phyloP scores from a whole-genome alignment of 1,140 invertebrate species.

The Dendroctonus valens region DNA sequence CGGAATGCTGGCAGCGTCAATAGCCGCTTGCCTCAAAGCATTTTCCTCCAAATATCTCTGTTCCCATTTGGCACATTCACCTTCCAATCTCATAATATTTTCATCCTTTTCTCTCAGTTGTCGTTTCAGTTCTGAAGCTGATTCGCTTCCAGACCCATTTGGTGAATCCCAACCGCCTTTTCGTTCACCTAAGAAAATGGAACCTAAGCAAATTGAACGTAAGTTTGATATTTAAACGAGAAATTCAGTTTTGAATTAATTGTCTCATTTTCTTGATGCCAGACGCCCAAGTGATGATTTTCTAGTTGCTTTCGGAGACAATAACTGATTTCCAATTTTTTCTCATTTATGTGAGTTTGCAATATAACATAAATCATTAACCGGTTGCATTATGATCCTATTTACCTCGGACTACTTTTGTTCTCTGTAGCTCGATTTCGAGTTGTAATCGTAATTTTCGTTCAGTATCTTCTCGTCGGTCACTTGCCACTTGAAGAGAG shows the following conservation, averaged over 20 bases:
- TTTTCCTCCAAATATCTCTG: slow-evolving; percentile 85
- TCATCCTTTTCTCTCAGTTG: slow-evolving; percentile 73
- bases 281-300: too few species aligned
- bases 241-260: too few species aligned
- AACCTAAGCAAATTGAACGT: too few species aligned
- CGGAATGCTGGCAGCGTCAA: slow-evolving; percentile 80
- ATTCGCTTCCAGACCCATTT: slow-evolving; percentile 55
- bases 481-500: slow-evolving; percentile 79
- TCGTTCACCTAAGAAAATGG: slow-evolving; percentile 24
- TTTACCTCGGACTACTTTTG: slow-evolving; percentile 47
- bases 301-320: too few species aligned
- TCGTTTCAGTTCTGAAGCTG: slow-evolving; percentile 64
- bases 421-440: slow-evolving; percentile 74
- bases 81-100: slow-evolving; percentile 77
- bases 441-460: slow-evolving; percentile 74
- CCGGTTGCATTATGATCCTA: too few species aligned
- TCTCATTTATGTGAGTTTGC: too few species aligned
- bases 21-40: slow-evolving; percentile 77
- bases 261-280: too few species aligned
- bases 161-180: slow-evolving; percentile 41
- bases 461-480: slow-evolving; percentile 82
- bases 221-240: too few species aligned
- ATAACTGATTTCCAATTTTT: too few species aligned
- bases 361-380: too few species aligned
- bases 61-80: slow-evolving; percentile 84